Percentiles rank a stretch among this genome's conserved stretches.
Evolutionary conservation across 2,888 invertebrate species (phyloP).

Genomic region (Dione juno): DNA sequence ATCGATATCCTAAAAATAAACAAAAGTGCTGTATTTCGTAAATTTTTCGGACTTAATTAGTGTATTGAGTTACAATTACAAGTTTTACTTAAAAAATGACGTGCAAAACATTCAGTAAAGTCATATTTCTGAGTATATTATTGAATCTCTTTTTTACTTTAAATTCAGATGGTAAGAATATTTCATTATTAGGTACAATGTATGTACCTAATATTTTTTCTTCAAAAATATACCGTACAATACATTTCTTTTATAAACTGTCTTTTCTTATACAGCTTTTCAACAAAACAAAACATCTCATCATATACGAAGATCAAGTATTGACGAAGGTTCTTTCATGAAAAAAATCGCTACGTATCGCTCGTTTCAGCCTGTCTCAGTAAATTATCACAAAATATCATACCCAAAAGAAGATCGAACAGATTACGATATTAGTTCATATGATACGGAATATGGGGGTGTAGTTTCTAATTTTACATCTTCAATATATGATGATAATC

Average conservation of each 20-base stretch:
- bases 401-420: constrained; percentile 69
- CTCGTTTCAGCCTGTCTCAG: constrained; percentile 71
- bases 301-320: constrained; percentile 59
- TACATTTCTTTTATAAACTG: neutral
- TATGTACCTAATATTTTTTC: neutral
- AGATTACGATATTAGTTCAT: constrained; percentile 75
- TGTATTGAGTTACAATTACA: neutral
- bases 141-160: constrained; percentile 43
- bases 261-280: constrained; percentile 55
- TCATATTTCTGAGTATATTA: neutral
- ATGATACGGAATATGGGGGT: constrained; percentile 77
- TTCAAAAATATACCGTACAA: neutral
- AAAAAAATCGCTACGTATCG: constrained; percentile 67
- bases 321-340: constrained; percentile 60
- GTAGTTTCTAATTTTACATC: constrained; percentile 79
- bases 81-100: neutral
- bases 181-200: too few relatives aligned
- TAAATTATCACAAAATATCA: constrained; percentile 66
- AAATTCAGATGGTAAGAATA: constrained; percentile 52
- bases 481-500: constrained; percentile 79
- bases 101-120: constrained; percentile 6
- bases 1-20: constrained; percentile 52
- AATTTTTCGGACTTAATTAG: constrained; percentile 42
- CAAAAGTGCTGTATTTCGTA: constrained; percentile 42
- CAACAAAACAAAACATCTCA: constrained; percentile 68